Evolutionary conservation across 2,797 vertebrate species (phyloP).

Genomic region (Gymnopithys bicolor): DNA sequence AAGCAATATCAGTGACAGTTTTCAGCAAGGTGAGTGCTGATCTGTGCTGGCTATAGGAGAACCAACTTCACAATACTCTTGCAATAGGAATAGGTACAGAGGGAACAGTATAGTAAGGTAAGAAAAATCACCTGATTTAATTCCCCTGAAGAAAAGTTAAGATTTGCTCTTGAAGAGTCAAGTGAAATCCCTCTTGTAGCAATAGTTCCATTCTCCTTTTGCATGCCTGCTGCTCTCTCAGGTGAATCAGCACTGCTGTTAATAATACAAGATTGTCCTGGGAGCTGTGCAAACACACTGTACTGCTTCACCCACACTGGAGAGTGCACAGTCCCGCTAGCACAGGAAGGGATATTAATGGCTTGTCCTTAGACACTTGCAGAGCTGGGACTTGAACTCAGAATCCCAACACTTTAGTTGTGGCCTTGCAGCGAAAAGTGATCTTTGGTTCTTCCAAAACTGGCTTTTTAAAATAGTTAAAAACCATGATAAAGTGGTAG

Average conservation of each 20-base stretch:
- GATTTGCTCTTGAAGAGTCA: background rate
- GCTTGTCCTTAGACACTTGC: background rate
- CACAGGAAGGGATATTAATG: background rate
- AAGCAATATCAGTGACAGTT: background rate
- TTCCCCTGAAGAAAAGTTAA: background rate
- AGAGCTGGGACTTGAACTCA: background rate
- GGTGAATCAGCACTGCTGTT: background rate
- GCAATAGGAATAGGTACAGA: background rate
- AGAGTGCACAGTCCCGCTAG: background rate
- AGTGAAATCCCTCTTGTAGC: background rate
- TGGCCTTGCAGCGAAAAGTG: background rate
- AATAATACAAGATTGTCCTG: background rate
- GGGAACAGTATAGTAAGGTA: background rate
- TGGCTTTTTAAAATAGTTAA: background rate
- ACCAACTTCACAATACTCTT: background rate
- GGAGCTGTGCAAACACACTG: background rate
- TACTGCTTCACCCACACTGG: background rate
- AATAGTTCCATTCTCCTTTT: background rate
- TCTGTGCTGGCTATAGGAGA: background rate
- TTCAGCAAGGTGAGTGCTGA: background rate
- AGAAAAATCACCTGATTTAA: background rate
- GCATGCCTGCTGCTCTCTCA: background rate
- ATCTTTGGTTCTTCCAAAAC: background rate
- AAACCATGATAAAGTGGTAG: background rate
- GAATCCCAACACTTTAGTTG: background rate